phyloP scores from a whole-genome alignment of 2,888 invertebrate species.

The Noctua janthina region DNA sequence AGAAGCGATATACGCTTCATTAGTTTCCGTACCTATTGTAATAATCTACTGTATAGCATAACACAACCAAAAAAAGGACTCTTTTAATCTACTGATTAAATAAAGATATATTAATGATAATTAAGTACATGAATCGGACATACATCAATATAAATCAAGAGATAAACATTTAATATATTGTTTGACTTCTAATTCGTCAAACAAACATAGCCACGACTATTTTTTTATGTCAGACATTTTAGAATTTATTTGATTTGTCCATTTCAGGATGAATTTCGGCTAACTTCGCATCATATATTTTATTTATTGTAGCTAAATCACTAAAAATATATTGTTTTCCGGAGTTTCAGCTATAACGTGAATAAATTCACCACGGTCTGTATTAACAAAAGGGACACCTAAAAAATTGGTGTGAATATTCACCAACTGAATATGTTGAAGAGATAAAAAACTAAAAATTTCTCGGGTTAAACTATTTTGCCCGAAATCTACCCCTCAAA shows the following conservation, averaged over 20 bases:
- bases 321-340: conserved; percentile 18
- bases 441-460: not conserved
- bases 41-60: conserved; percentile 20
- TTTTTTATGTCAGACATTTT: conserved; percentile 21
- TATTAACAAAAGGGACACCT: not conserved
- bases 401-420: conserved; percentile 1
- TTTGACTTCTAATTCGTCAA: not conserved
- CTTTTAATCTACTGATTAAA: conserved; percentile 35
- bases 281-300: conserved; percentile 29
- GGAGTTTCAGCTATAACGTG: conserved; percentile 12
- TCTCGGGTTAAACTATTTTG: not conserved
- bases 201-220: not conserved
- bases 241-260: not conserved
- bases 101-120: conserved; percentile 11
- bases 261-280: conserved; percentile 2
- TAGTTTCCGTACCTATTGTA: not conserved
- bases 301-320: conserved; percentile 18
- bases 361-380: not conserved
- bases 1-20: conserved; percentile 2
- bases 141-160: conserved; percentile 16
- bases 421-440: not conserved
- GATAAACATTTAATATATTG: not conserved
- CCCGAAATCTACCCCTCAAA: not conserved
- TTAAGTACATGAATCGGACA: conserved; percentile 3
- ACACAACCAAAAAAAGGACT: too few relatives aligned